These are phyloP conservation scores for Amiota communis DNA, from an alignment of 2,888 invertebrate species.

Conservation along the genomic window DNA sequence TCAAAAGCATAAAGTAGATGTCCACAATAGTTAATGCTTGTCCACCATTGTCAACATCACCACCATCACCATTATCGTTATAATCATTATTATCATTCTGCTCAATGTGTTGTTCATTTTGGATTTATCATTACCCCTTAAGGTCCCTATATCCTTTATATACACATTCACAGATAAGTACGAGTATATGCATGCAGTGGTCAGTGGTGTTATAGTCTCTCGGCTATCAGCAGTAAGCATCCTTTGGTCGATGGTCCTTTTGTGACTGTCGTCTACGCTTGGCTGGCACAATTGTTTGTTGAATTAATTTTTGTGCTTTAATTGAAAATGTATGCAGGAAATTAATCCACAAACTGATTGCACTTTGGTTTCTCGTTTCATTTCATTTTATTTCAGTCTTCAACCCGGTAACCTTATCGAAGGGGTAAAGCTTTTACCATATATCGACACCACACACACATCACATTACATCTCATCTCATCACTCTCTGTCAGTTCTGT, in stretches of 20 bases:
- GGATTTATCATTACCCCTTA: no score
- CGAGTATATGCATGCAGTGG: no score
- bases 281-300: slow-evolving; percentile 14
- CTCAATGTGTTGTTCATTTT: no score
- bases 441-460: no score
- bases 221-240: no score
- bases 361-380: neutral
- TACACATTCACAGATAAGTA: no score
- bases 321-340: slow-evolving; percentile 29
- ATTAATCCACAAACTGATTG: slow-evolving; percentile 22
- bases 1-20: slow-evolving; percentile 1
- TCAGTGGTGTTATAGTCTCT: no score
- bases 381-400: neutral
- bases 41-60: neutral
- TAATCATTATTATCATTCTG: no score
- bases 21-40: neutral
- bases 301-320: slow-evolving; percentile 24
- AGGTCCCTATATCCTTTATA: no score
- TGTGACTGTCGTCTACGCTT: neutral
- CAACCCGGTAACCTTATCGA: no score
- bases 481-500: neutral
- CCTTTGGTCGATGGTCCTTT: neutral
- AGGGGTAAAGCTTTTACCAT: no score
- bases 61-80: no score
- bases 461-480: neutral